Evolutionary conservation across 2,888 invertebrate species (phyloP).

Genomic region (Aporophyla nigra): DNA sequence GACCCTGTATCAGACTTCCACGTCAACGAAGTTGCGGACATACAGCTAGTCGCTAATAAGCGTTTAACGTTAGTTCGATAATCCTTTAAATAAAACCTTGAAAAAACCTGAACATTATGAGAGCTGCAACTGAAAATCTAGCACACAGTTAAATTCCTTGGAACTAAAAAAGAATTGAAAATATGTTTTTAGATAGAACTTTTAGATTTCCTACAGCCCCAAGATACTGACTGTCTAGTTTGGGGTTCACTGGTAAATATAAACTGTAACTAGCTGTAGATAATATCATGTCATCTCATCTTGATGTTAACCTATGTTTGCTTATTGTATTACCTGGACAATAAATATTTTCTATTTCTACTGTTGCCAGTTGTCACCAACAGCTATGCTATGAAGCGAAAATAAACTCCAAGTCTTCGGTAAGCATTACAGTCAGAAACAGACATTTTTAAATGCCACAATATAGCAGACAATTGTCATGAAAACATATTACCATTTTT

Average conservation of each 20-base stretch:
- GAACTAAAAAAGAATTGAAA: background rate
- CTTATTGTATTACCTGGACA: too few species aligned
- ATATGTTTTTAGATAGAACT: background rate
- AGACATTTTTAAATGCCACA: slow-evolving; percentile 27
- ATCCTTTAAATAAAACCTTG: background rate
- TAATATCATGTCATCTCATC: too few species aligned
- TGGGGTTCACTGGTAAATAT: too few species aligned
- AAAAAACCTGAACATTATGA: background rate
- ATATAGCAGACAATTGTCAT: background rate
- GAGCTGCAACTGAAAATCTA: background rate
- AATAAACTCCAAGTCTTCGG: slow-evolving; percentile 26
- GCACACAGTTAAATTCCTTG: background rate
- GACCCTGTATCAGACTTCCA: too few species aligned
- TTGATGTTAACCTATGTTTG: too few species aligned
- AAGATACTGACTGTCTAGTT: too few species aligned
- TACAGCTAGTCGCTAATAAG: background rate
- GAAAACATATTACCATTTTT: too few species aligned
- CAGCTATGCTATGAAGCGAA: slow-evolving; percentile 25
- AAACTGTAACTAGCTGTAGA: too few species aligned
- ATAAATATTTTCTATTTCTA: too few species aligned
- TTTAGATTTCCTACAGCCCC: background rate
- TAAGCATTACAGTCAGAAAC: slow-evolving; percentile 22
- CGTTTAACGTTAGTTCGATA: background rate
- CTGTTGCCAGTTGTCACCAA: slow-evolving; percentile 16
- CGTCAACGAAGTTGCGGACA: too few species aligned